These are phyloP conservation scores for Drosophila nebulosa DNA, from an alignment of 1,140 invertebrate genomes.

Conservation along the genomic window DNA sequence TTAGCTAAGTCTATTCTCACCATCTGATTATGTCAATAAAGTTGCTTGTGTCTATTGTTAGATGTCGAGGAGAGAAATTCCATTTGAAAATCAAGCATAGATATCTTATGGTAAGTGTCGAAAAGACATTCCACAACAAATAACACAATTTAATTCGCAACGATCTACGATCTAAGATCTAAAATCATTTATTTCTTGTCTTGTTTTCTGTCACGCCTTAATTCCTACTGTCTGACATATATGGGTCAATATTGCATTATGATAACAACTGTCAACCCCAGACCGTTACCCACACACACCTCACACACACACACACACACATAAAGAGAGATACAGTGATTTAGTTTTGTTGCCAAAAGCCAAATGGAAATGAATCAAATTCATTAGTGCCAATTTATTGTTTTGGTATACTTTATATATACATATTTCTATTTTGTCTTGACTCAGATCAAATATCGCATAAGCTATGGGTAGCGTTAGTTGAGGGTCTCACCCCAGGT, in stretches of 20 bases:
- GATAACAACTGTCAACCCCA: slow-evolving; percentile 10
- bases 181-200: slow-evolving; percentile 10
- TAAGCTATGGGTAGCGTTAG: slow-evolving; percentile 16
- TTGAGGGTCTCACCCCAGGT: too few species aligned
- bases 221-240: slow-evolving; percentile 12
- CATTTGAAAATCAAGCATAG: too few species aligned
- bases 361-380: slow-evolving; percentile 74
- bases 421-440: slow-evolving; percentile 5
- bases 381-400: slow-evolving; percentile 75
- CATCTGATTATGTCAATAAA: too few species aligned
- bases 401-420: slow-evolving; percentile 34
- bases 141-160: not conserved
- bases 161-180: not conserved
- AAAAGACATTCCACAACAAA: not conserved
- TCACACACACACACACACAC: slow-evolving; percentile 21
- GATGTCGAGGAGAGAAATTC: too few species aligned
- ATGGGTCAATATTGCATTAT: slow-evolving; percentile 22
- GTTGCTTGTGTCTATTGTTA: too few species aligned
- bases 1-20: too few species aligned
- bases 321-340: slow-evolving; percentile 37
- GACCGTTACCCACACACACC: slow-evolving; percentile 15
- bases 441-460: slow-evolving; percentile 39
- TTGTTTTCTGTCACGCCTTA: slow-evolving; percentile 11
- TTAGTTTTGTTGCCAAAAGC: slow-evolving; percentile 68
- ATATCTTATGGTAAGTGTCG: not conserved